Base-by-base conservation (phyloP, 2,113 vertebrate genomes). In the Thryonomys swinderianus region DNA sequence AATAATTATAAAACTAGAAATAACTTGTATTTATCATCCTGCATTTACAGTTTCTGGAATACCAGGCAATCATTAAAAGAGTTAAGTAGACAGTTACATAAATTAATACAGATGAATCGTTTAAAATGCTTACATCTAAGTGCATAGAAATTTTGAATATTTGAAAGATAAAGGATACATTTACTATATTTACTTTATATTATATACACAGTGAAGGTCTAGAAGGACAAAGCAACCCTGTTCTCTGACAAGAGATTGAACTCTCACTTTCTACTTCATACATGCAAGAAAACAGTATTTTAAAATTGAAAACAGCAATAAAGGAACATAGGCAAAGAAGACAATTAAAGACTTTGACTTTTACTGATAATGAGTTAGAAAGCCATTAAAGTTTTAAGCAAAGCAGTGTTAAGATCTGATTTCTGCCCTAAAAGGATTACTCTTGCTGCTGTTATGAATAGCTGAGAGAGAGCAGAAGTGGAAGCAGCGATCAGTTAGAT, bases 1-100 rank as follows among this genome's bases (percentile, higher is more conserved):
- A 79, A 6, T 20, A 94, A 96, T 40, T 27, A 40, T 40, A 92
- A 85, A 96, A 85, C 32, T 53, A 32, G 13, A 94, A 85, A 61
- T 91, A 87, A 91, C 45, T 85, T 78, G 61, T 53, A 71, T 71
- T 87, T 45, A 55, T 83, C 18, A 79, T 25, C 42, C 37, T 90
- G 34, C 32, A 66, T 57, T 91, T 88, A 34, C 73, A 85, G 21
- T 85, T 92, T 95, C 34, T 51, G 40, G 59, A 91, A 91, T 92
- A 91, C 18, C 45, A 80, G 13, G 51, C n/a, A 85, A 55, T 25
- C 7, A 27, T n/a, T 92, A 66, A 57, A 92, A 88, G 57, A 92
- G 88, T 66, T 79, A 85, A 85, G 42, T 34, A 84, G 4, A 83
- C 27, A 64, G n/a, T 88, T 57, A 82, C 37, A 92, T 34, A 67